Conservation (phyloP, 2,113 vertebrate species). For the Elephantulus edwardii region DNA sequence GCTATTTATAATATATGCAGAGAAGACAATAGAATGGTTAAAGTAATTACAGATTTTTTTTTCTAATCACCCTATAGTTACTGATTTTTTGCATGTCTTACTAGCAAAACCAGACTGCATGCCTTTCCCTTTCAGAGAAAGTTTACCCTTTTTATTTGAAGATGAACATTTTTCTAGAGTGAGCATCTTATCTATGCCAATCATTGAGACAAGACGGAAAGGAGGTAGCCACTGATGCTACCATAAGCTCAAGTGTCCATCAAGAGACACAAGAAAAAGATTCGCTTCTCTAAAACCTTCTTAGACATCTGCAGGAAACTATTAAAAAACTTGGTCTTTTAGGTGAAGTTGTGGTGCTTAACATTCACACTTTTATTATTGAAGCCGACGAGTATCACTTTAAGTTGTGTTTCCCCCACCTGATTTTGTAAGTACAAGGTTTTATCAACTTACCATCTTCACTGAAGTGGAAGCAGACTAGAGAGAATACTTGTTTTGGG, state of each 20-base stretch:
- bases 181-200: neutral
- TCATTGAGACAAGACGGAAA: neutral
- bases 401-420: neutral
- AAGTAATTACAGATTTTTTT: neutral
- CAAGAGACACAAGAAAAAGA: neutral
- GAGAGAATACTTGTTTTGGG: constrained; percentile 33
- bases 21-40: neutral
- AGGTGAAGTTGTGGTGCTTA: constrained; percentile 36
- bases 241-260: neutral
- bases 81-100: neutral
- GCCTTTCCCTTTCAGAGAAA: neutral
- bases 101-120: neutral
- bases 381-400: neutral
- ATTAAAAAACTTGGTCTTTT: constrained; percentile 50
- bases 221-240: neutral
- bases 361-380: constrained; percentile 20
- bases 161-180: neutral
- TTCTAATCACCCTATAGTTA: neutral
- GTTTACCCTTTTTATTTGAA: constrained; percentile 21
- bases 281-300: neutral
- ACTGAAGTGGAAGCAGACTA: constrained; percentile 6
- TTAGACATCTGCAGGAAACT: neutral
- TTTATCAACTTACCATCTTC: constrained; percentile 33
- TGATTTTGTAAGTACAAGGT: constrained; percentile 36
- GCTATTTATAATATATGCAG: neutral